These are phyloP conservation scores for Hydropsyche tenuis DNA, from an alignment of 1,140 invertebrate species.

Conservation along the genomic window DNA sequence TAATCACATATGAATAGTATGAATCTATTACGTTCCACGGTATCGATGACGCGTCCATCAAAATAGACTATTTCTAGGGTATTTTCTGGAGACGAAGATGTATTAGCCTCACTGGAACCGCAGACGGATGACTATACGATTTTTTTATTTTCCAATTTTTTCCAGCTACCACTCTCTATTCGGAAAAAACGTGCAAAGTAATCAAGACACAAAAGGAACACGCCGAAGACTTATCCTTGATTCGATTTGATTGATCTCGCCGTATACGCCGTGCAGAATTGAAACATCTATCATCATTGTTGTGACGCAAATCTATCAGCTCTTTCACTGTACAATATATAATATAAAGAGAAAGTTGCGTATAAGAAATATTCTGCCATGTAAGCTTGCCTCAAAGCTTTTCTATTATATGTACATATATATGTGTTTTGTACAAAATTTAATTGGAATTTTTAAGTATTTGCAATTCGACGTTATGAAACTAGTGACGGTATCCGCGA, in stretches of 20 bases:
- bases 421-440: too few relatives aligned
- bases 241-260: constrained; percentile 24
- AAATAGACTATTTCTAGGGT: constrained; percentile 4
- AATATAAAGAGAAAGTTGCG: too few relatives aligned
- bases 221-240: constrained; percentile 24
- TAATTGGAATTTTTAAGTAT: too few relatives aligned
- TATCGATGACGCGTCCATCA: constrained; percentile 6
- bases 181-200: constrained; percentile 23
- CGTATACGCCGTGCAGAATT: background rate
- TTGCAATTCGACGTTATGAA: too few relatives aligned
- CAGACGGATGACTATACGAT: constrained; percentile 23
- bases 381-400: constrained; percentile 3
- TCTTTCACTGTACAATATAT: background rate
- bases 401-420: background rate
- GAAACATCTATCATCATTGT: constrained; percentile 29
- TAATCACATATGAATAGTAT: constrained; percentile 3
- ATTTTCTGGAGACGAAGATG: constrained; percentile 11
- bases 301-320: constrained; percentile 4
- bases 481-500: constrained; percentile 37
- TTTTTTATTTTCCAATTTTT: constrained; percentile 3
- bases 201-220: constrained; percentile 26
- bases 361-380: background rate
- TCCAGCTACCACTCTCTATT: background rate
- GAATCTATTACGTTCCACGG: constrained; percentile 5
- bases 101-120: constrained; percentile 10